Evolutionary conservation across 1,140 invertebrate genomes (phyloP).

Genomic region (Drosophila littoralis): DNA sequence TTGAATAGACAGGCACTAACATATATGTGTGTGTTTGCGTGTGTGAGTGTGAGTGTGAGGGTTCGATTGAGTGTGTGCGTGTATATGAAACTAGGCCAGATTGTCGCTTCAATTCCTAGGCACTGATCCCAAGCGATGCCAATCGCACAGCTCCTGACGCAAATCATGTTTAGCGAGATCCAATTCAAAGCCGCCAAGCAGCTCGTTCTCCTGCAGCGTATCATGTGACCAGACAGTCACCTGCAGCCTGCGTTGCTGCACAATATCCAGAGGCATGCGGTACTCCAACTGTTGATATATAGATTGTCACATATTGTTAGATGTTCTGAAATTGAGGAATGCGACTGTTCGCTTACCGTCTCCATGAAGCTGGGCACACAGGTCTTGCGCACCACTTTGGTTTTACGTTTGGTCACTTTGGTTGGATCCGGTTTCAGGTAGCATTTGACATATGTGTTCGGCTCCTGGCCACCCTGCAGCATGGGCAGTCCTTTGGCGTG

Average conservation of each 20-base stretch:
- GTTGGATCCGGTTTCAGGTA: constrained; percentile 95
- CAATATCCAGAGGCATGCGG: constrained; percentile 92
- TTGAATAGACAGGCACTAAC: constrained; percentile 70
- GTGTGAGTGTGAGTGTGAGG: not conserved
- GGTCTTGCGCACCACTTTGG: constrained; percentile 95
- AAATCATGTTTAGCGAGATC: constrained; percentile 90
- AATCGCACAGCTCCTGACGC: constrained; percentile 90
- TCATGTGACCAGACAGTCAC: constrained; percentile 98
- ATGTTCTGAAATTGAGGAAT: not conserved
- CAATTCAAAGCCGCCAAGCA: constrained; percentile 94
- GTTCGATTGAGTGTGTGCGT: not conserved
- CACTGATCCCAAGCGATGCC: constrained; percentile 89
- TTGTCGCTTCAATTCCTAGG: constrained; percentile 83
- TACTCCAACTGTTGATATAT: constrained; percentile 91
- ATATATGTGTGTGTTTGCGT: constrained; percentile 31
- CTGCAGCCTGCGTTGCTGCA: constrained; percentile 91
- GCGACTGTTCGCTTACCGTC: constrained; percentile 88
- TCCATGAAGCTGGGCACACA: constrained; percentile 99
- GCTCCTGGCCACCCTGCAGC: constrained; percentile 89
- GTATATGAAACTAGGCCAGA: constrained; percentile 37
- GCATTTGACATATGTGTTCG: constrained; percentile 95
- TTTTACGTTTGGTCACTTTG: constrained; percentile 97
- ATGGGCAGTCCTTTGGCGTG: constrained; percentile 92
- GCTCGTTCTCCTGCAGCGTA: constrained; percentile 97
- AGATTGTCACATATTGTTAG: not conserved